Percentiles rank a stretch among this genome's conserved stretches.
Conservation (phyloP, 2,113 vertebrate genomes). For the Patagioenas fasciata region DNA sequence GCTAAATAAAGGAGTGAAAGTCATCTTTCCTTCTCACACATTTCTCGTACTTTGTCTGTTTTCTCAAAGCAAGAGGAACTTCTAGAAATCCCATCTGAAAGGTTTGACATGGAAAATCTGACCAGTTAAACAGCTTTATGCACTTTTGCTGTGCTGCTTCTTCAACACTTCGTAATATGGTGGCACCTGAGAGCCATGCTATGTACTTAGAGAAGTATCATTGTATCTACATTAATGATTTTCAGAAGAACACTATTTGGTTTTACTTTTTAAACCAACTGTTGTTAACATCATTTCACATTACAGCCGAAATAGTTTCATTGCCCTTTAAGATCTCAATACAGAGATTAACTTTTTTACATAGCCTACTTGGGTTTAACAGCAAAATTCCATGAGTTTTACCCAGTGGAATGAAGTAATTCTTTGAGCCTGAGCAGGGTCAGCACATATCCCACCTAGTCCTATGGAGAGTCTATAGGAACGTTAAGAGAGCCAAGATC, state of each 20-base stretch:
- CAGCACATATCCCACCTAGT: not conserved
- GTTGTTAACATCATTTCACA: not conserved
- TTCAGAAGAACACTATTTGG: not conserved
- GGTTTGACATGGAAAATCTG: not conserved
- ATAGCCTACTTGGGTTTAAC: not conserved
- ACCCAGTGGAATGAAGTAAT: not conserved
- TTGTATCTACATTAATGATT: not conserved
- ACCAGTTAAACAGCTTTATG: not conserved
- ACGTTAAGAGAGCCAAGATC: not conserved
- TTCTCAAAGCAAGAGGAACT: conserved; percentile 1
- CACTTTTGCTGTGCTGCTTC: not conserved
- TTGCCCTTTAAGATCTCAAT: not conserved
- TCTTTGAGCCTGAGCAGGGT: not conserved
- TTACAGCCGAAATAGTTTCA: not conserved
- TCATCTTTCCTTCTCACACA: not conserved
- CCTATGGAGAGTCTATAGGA: not conserved
- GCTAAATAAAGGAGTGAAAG: not conserved
- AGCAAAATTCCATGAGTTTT: not conserved
- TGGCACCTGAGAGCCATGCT: not conserved
- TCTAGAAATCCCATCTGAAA: not conserved
- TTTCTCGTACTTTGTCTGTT: not conserved
- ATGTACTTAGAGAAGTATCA: not conserved
- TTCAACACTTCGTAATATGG: not conserved
- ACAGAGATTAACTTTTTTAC: not conserved
- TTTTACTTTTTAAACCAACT: not conserved